phyloP scores from a whole-genome alignment of 2,888 invertebrate species.

The Coleophora flavipennella region DNA sequence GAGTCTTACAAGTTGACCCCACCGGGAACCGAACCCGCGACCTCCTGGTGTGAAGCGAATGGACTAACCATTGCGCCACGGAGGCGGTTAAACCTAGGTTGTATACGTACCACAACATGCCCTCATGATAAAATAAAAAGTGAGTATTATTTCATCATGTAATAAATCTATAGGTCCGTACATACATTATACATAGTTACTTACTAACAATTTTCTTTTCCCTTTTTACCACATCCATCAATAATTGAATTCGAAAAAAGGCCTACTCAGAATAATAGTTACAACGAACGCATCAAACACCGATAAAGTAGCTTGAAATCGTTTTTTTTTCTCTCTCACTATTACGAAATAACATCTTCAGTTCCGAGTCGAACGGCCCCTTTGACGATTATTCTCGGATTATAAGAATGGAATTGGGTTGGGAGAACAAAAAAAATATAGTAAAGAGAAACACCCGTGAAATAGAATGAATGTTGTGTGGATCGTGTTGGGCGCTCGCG shows the following conservation, averaged over 20 bases:
- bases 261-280: conserved; percentile 16
- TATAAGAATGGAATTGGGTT: conserved; percentile 55
- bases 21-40: no score
- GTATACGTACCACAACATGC: no score
- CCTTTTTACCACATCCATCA: no score
- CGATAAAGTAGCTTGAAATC: conserved; percentile 40
- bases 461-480: conserved; percentile 16
- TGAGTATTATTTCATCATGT: no score
- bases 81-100: no score
- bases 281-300: conserved; percentile 23
- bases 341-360: conserved; percentile 37
- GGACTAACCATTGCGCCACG: no score
- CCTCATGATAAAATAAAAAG: no score
- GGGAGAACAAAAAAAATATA: conserved; percentile 41
- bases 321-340: conserved; percentile 23
- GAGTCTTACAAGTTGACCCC: no score
- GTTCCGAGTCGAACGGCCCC: conserved; percentile 40
- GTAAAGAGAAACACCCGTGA: conserved; percentile 17
- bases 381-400: conserved; percentile 58
- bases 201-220: no score
- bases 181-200: no score
- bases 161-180: no score
- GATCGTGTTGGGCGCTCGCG: neutral
- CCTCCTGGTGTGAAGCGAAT: no score
- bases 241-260: conserved; percentile 20